Conservation (phyloP, 2,113 vertebrate species). For the Lepidothrix coronata region DNA sequence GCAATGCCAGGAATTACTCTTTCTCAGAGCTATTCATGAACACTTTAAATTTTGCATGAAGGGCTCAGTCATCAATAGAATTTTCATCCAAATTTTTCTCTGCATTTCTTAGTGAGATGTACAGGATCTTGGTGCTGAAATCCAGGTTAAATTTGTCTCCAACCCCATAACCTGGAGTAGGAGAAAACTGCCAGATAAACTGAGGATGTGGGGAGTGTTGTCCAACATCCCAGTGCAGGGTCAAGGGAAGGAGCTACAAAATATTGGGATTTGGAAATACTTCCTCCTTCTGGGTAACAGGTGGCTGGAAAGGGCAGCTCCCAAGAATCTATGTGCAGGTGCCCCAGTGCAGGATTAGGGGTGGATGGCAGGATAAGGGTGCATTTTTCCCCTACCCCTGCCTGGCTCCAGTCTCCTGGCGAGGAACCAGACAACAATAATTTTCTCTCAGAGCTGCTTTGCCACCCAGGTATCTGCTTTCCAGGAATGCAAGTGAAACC, state of each 20-base stretch:
- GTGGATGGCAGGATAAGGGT: neutral
- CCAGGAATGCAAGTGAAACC: neutral
- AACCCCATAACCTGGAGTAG: no score
- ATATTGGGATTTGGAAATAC: neutral
- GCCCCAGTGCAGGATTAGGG: neutral
- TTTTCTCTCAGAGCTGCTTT: neutral
- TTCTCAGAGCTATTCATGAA: neutral
- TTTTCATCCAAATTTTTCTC: neutral
- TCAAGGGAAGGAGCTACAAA: neutral
- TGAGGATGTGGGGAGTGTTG: rapidly evolving
- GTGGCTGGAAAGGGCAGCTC: neutral
- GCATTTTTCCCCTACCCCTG: neutral
- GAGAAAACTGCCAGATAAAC: neutral
- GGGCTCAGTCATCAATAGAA: neutral
- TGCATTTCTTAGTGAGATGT: rapidly evolving
- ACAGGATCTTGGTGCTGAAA: neutral
- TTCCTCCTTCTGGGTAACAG: neutral
- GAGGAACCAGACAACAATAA: neutral
- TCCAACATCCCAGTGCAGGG: neutral
- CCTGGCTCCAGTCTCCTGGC: neutral
- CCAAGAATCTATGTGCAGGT: neutral
- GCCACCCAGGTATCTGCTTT: conserved; percentile 20
- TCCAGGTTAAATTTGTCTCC: neutral
- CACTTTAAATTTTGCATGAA: neutral
- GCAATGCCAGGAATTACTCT: neutral